Base-by-base conservation (phyloP, 35 echinoderm and acorn worm species). In the Patiria miniata region DNA sequence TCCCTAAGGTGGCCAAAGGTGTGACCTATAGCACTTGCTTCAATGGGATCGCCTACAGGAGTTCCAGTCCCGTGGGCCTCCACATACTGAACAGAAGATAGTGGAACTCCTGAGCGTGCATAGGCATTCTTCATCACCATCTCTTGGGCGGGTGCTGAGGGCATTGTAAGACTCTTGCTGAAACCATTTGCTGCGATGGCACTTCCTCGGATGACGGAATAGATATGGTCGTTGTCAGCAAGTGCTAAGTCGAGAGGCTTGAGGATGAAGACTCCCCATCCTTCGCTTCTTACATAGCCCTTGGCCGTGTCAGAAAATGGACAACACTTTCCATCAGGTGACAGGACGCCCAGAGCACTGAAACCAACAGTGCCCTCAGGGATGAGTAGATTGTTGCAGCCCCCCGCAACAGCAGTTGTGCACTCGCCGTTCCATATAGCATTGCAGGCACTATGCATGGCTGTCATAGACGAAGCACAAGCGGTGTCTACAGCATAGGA, bases 41-140 rank as follows among this genome's bases (percentile, higher is more conserved):
- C 95, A 28, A 97, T 83, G 14, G 95, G 95, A 84, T 97, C 95
- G 14, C 95, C 95, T 52, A 97, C 95, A 51, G 88, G 89, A 44
- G 95, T 97, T 28, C 95, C 95, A 2, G 95, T 97, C 8, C 95
- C 95, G 68, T 97, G 95, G 36, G 95, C 95, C 81, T 97, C 95
- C 8, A 97, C 68, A 51, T 87, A 97, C 47, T 97, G 80, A 0
- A 97, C 89, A 5, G 81, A 78, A 9, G 84, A 88, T 91, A 97
- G 90, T 57, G 88, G 79, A n/a, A 97, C 80, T 78, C 79, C 68
- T 58, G 88, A 97, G 52, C 85, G 78, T 19, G 91, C 44, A 36
- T 97, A 97, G 1, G 91, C 90, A 16, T 91, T 86, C 26, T 89
- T 87, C 88, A 97, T 97, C 19, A 94, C 52, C 16, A 42, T 40